phyloP scores from a whole-genome alignment of 2,113 vertebrate species.

The Trogon melanurus region DNA sequence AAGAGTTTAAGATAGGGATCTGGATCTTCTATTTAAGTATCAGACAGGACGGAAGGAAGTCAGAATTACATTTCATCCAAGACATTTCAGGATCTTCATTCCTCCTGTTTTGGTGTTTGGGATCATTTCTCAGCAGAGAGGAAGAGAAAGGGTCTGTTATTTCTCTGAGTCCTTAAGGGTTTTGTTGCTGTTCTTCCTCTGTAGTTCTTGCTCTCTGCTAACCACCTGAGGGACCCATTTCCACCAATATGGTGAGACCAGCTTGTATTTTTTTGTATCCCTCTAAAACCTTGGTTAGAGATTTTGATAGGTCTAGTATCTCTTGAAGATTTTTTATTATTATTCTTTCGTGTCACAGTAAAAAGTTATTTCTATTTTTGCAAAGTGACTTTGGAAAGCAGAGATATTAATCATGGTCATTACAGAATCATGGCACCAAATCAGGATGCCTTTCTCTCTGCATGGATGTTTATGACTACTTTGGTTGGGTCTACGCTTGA shows the following conservation, averaged over 20 bases:
- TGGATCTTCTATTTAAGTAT: constrained; percentile 28
- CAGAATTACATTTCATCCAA: background rate
- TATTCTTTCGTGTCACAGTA: background rate
- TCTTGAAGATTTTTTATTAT: background rate
- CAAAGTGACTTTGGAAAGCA: background rate
- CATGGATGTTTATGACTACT: background rate
- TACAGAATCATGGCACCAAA: background rate
- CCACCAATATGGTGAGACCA: background rate
- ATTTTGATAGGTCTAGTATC: background rate
- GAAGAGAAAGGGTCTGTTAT: background rate
- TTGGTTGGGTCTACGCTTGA: background rate
- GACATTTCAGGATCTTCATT: background rate
- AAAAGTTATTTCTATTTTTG: background rate
- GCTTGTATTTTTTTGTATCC: background rate
- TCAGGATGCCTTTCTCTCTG: background rate
- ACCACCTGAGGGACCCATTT: background rate
- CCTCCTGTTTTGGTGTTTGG: background rate
- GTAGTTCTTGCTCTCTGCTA: background rate
- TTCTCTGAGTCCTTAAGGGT: background rate
- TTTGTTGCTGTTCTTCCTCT: background rate
- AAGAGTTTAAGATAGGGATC: background rate
- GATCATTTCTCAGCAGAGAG: background rate
- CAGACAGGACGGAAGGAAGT: background rate
- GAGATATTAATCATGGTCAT: background rate
- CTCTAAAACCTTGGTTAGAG: background rate